Evolutionary conservation across 1,140 invertebrate species (phyloP), one percentile per base, ranked within the genome.

Genomic region (Stegodyphus dumicola): DNA sequence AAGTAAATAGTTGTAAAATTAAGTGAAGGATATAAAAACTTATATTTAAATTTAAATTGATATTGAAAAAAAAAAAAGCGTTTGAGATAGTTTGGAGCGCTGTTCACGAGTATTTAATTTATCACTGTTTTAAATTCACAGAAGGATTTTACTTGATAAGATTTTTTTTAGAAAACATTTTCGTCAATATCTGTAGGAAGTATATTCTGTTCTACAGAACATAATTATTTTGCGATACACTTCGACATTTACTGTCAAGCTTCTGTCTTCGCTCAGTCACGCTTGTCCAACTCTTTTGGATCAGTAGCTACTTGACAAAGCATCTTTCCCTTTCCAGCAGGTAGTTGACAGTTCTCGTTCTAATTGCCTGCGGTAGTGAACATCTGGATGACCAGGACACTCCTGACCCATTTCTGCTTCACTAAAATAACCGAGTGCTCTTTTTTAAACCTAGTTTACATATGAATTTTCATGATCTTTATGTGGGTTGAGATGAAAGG

Each of bases 301-400:
- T 56, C 53, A 75, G 0, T 17, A 75, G 73, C 18, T 56, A 13
- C 7, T 11, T 75, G 33, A 53, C 10, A 48, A 17, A 3, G 70
- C 6, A 71, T 71, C 53, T 51, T n/a, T 17, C 17, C 49, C 49
- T 73, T 17, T 51, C 6, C 73, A 75, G 13, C 54, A 17, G 9
- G 15, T 10, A 75, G n/a, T 56, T 49, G 73, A 75, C 73, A 60
- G 71, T 60, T 60, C 56, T 60, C 9, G 56, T 10, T 60, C 56
- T 60, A 60, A 60, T 7, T 66, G 33, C 33, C 33, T 51, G 4
- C 60, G 48, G 15, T n/a, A 18, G 6, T 33, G 75, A 77, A 77
- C 75, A 77, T 77, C 33, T 6, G 33, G 10, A 77, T 66, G 60
- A 77, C 75, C 75, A 77, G 60, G 75, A 66, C 15, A 51, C 74